A percentile compares a stretch with the other conserved stretches of the same genome.
Conservation (phyloP, 2,888 invertebrate species). For the Apamea sordens region DNA sequence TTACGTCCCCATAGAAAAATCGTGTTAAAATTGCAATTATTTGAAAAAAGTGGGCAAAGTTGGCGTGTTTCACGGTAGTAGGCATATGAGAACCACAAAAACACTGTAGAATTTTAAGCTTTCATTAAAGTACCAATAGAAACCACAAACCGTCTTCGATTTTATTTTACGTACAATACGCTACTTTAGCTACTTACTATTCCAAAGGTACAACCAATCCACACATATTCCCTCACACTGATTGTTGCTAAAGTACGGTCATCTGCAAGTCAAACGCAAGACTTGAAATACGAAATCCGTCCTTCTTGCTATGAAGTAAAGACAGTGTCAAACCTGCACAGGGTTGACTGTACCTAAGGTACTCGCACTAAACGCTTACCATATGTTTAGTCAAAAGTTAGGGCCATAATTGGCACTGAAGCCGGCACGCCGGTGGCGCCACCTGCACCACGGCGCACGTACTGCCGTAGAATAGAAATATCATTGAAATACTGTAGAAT, state of each 20-base stretch:
- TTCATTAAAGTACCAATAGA: not conserved
- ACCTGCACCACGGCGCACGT: slow-evolving; percentile 35
- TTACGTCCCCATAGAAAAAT: too few species aligned
- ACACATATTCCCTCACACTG: not conserved
- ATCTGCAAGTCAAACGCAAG: not conserved
- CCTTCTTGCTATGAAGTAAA: not conserved
- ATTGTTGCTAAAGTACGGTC: not conserved
- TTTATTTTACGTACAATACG: not conserved
- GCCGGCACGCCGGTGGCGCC: slow-evolving; percentile 31
- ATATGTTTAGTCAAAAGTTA: slow-evolving; percentile 31
- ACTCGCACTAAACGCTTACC: not conserved
- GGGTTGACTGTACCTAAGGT: not conserved
- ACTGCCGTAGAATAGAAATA: slow-evolving; percentile 44
- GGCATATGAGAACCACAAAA: not conserved
- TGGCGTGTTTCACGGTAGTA: too few species aligned
- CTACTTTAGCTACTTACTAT: not conserved
- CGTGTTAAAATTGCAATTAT: too few species aligned
- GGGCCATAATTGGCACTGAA: slow-evolving; percentile 36
- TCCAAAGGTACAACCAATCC: not conserved
- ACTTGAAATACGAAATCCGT: not conserved
- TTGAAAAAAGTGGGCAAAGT: too few species aligned
- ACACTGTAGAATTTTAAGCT: not conserved
- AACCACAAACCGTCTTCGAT: not conserved
- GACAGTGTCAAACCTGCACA: not conserved
- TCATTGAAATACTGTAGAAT: slow-evolving; percentile 35